Conservation (phyloP, 2,888 invertebrate genomes). For the Aelia acuminata region DNA sequence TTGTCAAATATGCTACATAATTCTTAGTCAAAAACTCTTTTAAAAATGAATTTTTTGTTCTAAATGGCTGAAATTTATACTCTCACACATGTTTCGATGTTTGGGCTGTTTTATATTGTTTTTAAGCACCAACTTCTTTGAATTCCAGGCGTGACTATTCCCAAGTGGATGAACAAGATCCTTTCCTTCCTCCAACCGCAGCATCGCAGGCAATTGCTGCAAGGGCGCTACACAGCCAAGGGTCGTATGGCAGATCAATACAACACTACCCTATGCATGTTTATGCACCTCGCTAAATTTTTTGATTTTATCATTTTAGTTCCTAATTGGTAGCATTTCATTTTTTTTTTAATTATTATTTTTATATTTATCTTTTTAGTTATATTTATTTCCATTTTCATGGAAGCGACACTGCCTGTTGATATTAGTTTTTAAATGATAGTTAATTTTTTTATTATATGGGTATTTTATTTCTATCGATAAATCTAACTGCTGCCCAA, state of each 20-base stretch:
- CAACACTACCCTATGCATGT: conserved; percentile 60
- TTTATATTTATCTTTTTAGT: conserved; percentile 46
- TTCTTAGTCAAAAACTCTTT: too few relatives aligned
- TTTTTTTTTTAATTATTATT: conserved; percentile 10
- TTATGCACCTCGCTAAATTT: conserved; percentile 55
- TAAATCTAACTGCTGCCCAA: neutral
- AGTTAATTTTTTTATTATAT: neutral
- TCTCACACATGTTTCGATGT: too few relatives aligned
- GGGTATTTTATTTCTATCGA: neutral
- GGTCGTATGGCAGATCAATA: conserved; percentile 75
- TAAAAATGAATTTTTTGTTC: too few relatives aligned
- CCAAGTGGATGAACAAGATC: conserved; percentile 88
- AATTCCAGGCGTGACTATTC: conserved; percentile 81
- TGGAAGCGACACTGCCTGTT: conserved; percentile 10
- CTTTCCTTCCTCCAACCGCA: conserved; percentile 78
- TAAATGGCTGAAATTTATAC: too few relatives aligned
- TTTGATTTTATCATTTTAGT: conserved; percentile 50
- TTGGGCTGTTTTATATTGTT: neutral
- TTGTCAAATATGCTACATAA: too few relatives aligned
- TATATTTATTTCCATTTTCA: neutral
- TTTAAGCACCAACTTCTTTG: conserved; percentile 56
- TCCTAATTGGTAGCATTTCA: conserved; percentile 57
- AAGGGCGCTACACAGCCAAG: conserved; percentile 79
- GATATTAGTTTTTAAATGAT: conserved; percentile 36
- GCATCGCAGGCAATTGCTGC: conserved; percentile 76